These are phyloP conservation scores for Aptenodytes patagonicus DNA, from an alignment of 2,113 vertebrate genomes.

Conservation along the genomic window DNA sequence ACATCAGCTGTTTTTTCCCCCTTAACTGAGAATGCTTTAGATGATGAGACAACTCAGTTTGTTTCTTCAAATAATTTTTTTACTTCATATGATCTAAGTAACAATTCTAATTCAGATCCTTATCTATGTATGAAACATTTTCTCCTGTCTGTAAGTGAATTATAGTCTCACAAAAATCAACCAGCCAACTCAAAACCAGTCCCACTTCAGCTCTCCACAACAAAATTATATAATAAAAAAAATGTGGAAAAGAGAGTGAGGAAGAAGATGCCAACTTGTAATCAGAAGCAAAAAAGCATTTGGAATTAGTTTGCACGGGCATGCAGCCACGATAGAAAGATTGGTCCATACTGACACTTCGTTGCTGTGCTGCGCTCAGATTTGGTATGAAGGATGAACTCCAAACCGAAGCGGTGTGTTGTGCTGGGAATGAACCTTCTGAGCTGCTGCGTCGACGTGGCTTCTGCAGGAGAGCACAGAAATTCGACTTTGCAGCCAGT, in stretches of 20 bases:
- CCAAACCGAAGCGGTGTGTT: accelerated
- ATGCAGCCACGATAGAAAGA: not conserved
- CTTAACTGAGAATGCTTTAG: not conserved
- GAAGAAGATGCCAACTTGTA: not conserved
- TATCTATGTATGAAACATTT: not conserved
- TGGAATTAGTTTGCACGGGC: not conserved
- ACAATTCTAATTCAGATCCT: not conserved
- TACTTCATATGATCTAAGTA: not conserved
- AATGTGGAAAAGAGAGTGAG: not conserved
- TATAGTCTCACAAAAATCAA: not conserved
- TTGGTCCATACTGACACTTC: not conserved
- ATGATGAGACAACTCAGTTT: not conserved
- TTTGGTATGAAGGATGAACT: not conserved
- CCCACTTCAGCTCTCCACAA: not conserved
- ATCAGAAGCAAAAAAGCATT: not conserved
- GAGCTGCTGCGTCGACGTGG: accelerated
- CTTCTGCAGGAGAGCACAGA: not conserved
- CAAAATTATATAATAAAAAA: not conserved
- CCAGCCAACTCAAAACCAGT: not conserved
- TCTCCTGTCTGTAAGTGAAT: not conserved
- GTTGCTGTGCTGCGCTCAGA: not conserved
- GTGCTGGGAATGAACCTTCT: not conserved
- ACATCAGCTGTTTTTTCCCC: not conserved
- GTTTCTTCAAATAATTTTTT: not conserved
- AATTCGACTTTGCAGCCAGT: not conserved